Percentiles rank a stretch among this genome's conserved stretches.
phyloP scores from a whole-genome alignment of 2,113 vertebrate species.

The Pterocles orientalis region DNA sequence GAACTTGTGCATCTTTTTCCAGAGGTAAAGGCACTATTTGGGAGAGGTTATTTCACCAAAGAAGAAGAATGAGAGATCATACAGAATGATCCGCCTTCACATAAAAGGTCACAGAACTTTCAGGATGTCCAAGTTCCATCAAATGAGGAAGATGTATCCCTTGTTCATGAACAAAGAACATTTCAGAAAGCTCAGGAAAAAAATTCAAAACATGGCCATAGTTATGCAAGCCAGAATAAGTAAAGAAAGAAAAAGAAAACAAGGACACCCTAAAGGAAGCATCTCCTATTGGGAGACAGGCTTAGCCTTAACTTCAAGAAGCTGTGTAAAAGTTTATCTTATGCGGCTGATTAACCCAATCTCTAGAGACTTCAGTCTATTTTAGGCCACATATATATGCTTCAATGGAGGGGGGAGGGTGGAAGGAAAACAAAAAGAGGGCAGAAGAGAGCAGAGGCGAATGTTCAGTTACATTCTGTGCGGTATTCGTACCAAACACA shows the following conservation, averaged over 20 bases:
- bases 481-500: slow-evolving; percentile 20
- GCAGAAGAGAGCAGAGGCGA: neutral
- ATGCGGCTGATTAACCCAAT: neutral
- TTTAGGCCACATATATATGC: neutral
- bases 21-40: neutral
- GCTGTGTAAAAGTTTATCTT: neutral
- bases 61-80: neutral
- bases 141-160: neutral
- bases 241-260: neutral
- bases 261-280: neutral
- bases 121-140: neutral
- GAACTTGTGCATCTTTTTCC: neutral
- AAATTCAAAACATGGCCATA: neutral
- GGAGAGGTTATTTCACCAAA: neutral
- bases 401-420: neutral
- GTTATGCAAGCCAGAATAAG: slow-evolving; percentile 4
- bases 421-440: neutral
- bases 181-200: neutral
- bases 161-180: neutral
- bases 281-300: neutral
- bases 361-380: neutral
- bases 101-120: neutral
- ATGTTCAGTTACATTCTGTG: slow-evolving; percentile 11
- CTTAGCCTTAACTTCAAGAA: slow-evolving; percentile 6
- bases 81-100: neutral